Percentiles rank a stretch among this genome's conserved stretches.
These are phyloP conservation scores for Chloroceryle inda DNA, from an alignment of 2,797 vertebrate genomes.

Conservation along the genomic window DNA sequence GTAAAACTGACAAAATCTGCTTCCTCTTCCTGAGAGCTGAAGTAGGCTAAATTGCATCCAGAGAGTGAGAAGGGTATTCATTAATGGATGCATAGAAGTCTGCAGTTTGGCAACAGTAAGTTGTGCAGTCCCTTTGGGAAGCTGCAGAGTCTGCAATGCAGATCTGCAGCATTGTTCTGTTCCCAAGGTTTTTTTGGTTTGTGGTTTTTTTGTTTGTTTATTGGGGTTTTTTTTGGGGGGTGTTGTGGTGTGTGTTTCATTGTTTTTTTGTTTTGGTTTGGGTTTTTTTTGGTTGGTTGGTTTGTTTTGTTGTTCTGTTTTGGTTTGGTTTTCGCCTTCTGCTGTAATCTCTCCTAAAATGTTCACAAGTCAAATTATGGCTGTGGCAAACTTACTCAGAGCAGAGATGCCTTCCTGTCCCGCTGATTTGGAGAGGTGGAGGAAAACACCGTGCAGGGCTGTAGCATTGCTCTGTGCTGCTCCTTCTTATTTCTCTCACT, in stretches of 20 bases:
- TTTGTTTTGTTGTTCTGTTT: too few relatives aligned
- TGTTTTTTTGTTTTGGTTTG: not conserved
- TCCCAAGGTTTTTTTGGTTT: not conserved
- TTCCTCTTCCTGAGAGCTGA: not conserved
- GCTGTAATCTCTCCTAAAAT: not conserved
- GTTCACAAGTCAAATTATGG: not conserved
- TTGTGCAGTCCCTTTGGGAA: conserved; percentile 1
- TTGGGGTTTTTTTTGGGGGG: too few relatives aligned
- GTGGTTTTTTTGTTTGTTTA: too few relatives aligned
- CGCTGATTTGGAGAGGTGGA: not conserved
- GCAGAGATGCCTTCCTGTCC: not conserved
- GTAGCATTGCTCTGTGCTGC: not conserved
- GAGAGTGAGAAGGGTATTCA: not conserved
- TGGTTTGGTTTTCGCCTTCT: not conserved
- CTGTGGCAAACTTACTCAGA: not conserved
- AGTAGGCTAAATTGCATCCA: not conserved
- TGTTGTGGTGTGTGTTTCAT: too few relatives aligned
- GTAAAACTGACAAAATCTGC: not conserved
- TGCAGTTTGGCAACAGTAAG: not conserved
- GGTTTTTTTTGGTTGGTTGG: too few relatives aligned
- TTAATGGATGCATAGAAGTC: not conserved
- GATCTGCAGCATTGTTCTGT: not conserved
- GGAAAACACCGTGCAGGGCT: not conserved
- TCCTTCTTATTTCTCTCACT: not conserved
- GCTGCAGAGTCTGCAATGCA: conserved; percentile 37